Evolutionary conservation across 2,888 invertebrate genomes (phyloP).

Genomic region (Aphodius sticticus): DNA sequence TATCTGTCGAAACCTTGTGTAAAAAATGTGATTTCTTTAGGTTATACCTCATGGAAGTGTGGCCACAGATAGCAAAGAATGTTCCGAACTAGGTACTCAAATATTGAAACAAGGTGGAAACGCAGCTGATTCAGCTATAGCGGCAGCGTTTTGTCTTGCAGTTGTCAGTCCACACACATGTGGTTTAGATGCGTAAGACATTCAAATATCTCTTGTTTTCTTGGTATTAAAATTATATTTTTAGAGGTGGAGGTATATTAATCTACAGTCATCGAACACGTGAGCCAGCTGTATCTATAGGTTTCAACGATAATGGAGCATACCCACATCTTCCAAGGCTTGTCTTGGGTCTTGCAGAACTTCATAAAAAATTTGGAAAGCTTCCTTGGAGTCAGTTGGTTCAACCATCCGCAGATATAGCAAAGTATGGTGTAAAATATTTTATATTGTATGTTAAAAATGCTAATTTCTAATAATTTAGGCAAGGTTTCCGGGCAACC

Average conservation of each 20-base stretch:
- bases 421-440: constrained; percentile 55
- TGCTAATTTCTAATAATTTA: constrained; percentile 43
- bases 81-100: constrained; percentile 75
- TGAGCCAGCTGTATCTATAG: constrained; percentile 64
- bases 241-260: constrained; percentile 76
- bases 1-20: not conserved
- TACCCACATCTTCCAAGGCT: constrained; percentile 64
- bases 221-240: constrained; percentile 41
- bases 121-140: constrained; percentile 80
- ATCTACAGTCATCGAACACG: constrained; percentile 74
- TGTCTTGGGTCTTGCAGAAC: constrained; percentile 66
- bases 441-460: not conserved
- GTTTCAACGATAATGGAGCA: constrained; percentile 62
- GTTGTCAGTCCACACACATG: constrained; percentile 77
- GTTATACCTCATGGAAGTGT: constrained; percentile 79
- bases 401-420: constrained; percentile 66
- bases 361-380: constrained; percentile 65
- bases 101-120: constrained; percentile 75
- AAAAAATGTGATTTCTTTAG: constrained; percentile 56
- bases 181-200: constrained; percentile 79
- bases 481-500: constrained; percentile 63
- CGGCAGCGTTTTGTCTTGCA: constrained; percentile 76
- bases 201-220: constrained; percentile 9
- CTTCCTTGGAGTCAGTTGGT: constrained; percentile 69
- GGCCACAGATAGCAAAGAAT: constrained; percentile 72